Evolutionary conservation across 2,888 invertebrate genomes (phyloP).

Genomic region (Stegana nigrithorax): DNA sequence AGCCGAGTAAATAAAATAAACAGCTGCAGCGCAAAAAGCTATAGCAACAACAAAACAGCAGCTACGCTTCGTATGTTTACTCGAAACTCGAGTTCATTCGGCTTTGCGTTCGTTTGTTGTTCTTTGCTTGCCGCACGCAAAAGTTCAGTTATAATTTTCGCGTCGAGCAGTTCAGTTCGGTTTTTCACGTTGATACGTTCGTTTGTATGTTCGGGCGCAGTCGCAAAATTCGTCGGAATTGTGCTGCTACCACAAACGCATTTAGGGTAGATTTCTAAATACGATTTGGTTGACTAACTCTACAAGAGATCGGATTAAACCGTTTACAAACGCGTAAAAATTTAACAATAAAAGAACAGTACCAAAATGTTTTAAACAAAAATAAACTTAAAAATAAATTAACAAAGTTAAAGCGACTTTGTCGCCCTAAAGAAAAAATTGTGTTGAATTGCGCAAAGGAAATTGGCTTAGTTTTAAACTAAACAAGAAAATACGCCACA

Average conservation of each 20-base stretch:
- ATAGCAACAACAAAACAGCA: too few relatives aligned
- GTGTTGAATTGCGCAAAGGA: background rate
- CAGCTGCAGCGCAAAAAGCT: slow-evolving; percentile 56
- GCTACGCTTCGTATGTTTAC: slow-evolving; percentile 1
- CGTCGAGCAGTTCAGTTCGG: slow-evolving; percentile 42
- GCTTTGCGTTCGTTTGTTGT: background rate
- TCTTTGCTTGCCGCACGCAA: slow-evolving; percentile 10
- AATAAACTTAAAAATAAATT: slow-evolving; percentile 1
- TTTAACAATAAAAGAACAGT: slow-evolving; percentile 31
- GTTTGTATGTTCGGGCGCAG: slow-evolving; percentile 40
- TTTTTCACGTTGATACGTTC: slow-evolving; percentile 44
- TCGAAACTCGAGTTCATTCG: background rate
- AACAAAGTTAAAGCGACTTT: background rate
- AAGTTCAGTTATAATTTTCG: slow-evolving; percentile 54
- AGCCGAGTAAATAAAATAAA: slow-evolving; percentile 54
- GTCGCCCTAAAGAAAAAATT: background rate
- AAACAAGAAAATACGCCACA: slow-evolving; percentile 1
- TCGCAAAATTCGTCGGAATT: background rate
- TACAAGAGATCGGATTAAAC: too few relatives aligned
- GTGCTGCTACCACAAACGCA: slow-evolving; percentile 14
- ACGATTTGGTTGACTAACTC: slow-evolving; percentile 12
- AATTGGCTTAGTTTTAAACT: slow-evolving; percentile 11
- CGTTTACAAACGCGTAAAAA: slow-evolving; percentile 23
- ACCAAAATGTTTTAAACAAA: slow-evolving; percentile 47
- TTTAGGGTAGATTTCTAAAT: slow-evolving; percentile 17